Evolutionary conservation across 2,888 invertebrate genomes (phyloP), one percentile per base, ranked within the genome.

Genomic region (Aspidiotus rigidus): DNA sequence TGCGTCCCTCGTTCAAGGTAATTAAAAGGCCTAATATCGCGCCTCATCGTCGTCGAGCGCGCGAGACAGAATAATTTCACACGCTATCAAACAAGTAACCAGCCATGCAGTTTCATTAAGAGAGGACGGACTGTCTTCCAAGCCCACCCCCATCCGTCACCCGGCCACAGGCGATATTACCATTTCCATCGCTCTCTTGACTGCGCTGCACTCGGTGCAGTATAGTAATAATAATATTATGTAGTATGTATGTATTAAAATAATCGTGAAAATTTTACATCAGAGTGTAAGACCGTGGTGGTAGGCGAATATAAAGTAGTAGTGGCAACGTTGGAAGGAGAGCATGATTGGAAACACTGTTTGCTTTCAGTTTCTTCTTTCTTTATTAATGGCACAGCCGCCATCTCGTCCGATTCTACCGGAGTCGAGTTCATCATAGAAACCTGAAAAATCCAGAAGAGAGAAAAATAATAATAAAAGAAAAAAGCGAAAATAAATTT

Each of bases 261-360:
- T 28, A 55, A 9, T 15, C 17, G n/a, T 60, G 39, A 41, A 54
- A 59, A 54, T 73, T 73, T 74, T 71, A 75, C 75, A 62, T 75
- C 76, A 76, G 80, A 80, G 77, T 79, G 75, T 75, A 80, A 74
- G 76, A 77, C 73, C 74, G 81, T 81, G 66, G 83, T 82, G 72
- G 84, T 80, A 6, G 83, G 83, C 8, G 81, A 81, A 73, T 81
- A 81, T 76, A 83, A 82, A 72, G 82, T 78, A 73, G 80, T 80
- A 73, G 80, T 79, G 70, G 83, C 82, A 39, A 83, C 76, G 74
- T 82, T 80, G 79, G 84, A 75, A 44, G 80, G 79, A 6, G 77
- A 74, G 73, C 80, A 79, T 57, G 73, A 73, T 60, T 75, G 75
- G 76, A 81, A 74, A 57, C 66, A 66, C 42, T 56, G 42, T 66